Evolutionary conservation across 2,888 invertebrate genomes (phyloP), one percentile per base, ranked within the genome.

Genomic region (Oligia latruncula): DNA sequence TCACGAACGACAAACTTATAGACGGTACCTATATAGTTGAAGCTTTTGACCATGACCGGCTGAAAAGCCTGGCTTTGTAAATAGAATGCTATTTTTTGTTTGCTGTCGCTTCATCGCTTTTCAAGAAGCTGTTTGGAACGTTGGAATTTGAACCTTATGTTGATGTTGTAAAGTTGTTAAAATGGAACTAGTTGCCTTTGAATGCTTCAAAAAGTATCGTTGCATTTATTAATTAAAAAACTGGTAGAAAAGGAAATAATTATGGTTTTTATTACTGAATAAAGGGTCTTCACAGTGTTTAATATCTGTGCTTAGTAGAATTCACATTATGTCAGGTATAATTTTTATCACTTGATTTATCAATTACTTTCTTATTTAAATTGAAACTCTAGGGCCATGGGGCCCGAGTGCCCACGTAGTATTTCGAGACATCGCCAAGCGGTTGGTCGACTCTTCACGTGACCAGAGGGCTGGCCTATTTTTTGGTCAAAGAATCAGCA

Each of bases 21-120:
- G 20, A 65, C 17, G 8, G 4, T 60, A 62, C 29, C 29, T 29
- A 29, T 40, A 29, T 40, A 29, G 17, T 55, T 4, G 52, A 58
- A 65, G 52, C 64, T 66, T 43, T 62, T 83, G 76, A 77, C 75
- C 83, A 79, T 85, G 83, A 83, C 75, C 70, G 55, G 55, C 29
- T 71, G 67, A 77, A 84, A 82, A 65, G 60, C 58, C 46, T 20
- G 85, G 52, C 60, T n/a, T 60, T 81, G 76, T 80, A 74, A 76
- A 85, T 72, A 76, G 52, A 81, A 85, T 72, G 46, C 85, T 77
- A 77, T 81, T 85, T 81, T 85, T 29, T 72, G 66, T 80, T 55
- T 65, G 55, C 4, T 20, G 58, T 9, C 65, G 15, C 60, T 74
- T 49, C 64, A 46, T 46, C 6, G 70, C 84, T 66, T 74, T 71